Evolutionary conservation across 2,888 invertebrate genomes (phyloP), one percentile per base, ranked within the genome.

Genomic region (Drosophila mercatorum): DNA sequence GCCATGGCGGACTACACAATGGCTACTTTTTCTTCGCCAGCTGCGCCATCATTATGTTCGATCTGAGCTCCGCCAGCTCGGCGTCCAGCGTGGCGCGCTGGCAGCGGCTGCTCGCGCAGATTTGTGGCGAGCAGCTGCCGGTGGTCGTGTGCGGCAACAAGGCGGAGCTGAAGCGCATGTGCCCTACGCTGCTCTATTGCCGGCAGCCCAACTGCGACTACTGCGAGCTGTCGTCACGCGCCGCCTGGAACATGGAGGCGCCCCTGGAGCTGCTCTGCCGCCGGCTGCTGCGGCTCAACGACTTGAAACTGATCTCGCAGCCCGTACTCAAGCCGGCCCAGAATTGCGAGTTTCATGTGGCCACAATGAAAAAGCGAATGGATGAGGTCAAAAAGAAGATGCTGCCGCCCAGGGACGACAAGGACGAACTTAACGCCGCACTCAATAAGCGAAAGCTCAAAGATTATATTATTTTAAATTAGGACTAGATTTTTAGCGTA

Each of bases 131-230:
- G 1, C 10, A 66, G 22, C 7, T 75, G 55, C 71, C 75, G 10
- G 26, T 76, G 10, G 62, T 75, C 10, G 36, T 75, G 12, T 75
- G 75, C 17, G 75, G 77, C 72, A 76, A 71, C 57, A 75, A 75
- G 60, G 59, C 75, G n/a, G 75, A 75, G 3, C 22, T 71, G 46
- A 1, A 63, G 36, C 75, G 77, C 4, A 75, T 75, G 60, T 12
- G 56, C 0, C 34, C 34, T 0, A 11, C 44, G 3, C 47, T 76
- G 14, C 5, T 40, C 10, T 61, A n/a, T 3, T 59, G 34, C 0
- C 36, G 26, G 11, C 66, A 71, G 38, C 5, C 5, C 2, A 63
- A 57, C 41, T 17, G 60, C 1, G 75, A 70, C 52, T 75, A 75
- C 38, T 75, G 75, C 8, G 75, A 75, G 34, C 5, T 75, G 34